A percentile compares a stretch with the other conserved stretches of the same genome.
These are phyloP conservation scores for Nephrotoma flavescens DNA, from an alignment of 2,888 invertebrate genomes.

Conservation along the genomic window DNA sequence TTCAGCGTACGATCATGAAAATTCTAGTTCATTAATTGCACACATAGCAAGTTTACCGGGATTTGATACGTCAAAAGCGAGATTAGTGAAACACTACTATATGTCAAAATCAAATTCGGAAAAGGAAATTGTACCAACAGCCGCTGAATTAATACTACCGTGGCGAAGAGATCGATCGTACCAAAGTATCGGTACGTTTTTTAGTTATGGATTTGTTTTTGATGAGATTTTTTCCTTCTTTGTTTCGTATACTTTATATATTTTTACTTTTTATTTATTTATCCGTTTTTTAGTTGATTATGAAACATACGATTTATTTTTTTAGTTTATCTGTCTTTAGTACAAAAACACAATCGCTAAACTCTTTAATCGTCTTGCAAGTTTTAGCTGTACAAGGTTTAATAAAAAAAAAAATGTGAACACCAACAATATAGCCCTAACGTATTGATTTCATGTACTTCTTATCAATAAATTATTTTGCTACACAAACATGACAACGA, in stretches of 20 bases:
- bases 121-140: constrained; percentile 49
- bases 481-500: too few relatives aligned
- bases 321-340: not conserved
- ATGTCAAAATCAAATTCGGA: constrained; percentile 19
- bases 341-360: not conserved
- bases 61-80: constrained; percentile 53
- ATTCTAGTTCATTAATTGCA: constrained; percentile 54
- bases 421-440: too few relatives aligned
- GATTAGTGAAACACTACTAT: constrained; percentile 53
- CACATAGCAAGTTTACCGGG: constrained; percentile 53
- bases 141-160: constrained; percentile 68
- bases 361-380: not conserved
- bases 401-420: not conserved
- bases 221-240: not conserved
- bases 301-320: not conserved
- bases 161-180: constrained; percentile 68
- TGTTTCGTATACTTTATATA: not conserved
- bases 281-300: not conserved
- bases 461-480: too few relatives aligned
- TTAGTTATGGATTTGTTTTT: constrained; percentile 6
- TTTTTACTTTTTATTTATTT: not conserved
- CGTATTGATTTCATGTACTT: too few relatives aligned
- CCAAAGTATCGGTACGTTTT: constrained; percentile 54
- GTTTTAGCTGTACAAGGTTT: not conserved
- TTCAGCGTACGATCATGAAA: constrained; percentile 33